phyloP scores from a whole-genome alignment of 35 echinoderm and acorn worm genomes.

The Stichopus chloronotus region DNA sequence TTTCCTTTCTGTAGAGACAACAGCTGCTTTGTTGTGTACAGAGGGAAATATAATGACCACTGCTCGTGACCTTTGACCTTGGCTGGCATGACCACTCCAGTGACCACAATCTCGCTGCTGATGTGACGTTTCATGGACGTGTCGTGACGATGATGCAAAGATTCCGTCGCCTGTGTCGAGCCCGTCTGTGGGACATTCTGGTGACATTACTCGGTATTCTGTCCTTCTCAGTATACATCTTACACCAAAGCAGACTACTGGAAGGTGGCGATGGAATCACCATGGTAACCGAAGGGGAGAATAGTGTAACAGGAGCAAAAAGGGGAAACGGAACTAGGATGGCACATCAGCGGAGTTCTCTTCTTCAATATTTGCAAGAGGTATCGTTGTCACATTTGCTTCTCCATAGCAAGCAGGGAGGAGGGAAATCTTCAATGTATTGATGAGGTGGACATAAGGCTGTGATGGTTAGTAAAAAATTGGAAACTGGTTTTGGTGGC shows the following conservation, averaged over 20 bases:
- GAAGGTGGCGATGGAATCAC: not conserved
- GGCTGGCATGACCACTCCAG: not conserved
- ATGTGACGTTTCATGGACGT: not conserved
- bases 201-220: conserved; percentile 9
- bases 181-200: conserved; percentile 42
- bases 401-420: too few relatives aligned
- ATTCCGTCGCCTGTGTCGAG: conserved; percentile 22
- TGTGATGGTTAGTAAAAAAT: too few relatives aligned
- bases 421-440: too few relatives aligned
- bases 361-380: conserved; percentile 12
- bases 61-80: not conserved
- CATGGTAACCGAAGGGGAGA: not conserved
- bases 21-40: not conserved
- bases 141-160: conserved; percentile 10
- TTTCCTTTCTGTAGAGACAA: too few relatives aligned
- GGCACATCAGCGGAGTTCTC: not conserved
- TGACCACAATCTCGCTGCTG: not conserved
- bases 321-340: not conserved
- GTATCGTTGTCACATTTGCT: too few relatives aligned
- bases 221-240: conserved; percentile 34
- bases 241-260: conserved; percentile 21
- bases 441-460: too few relatives aligned
- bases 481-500: too few relatives aligned
- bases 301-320: not conserved
- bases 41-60: not conserved